Evolutionary conservation across 2,113 vertebrate genomes (phyloP), one percentile per base, ranked within the genome.

Genomic region (Sclerurus mexicanus): DNA sequence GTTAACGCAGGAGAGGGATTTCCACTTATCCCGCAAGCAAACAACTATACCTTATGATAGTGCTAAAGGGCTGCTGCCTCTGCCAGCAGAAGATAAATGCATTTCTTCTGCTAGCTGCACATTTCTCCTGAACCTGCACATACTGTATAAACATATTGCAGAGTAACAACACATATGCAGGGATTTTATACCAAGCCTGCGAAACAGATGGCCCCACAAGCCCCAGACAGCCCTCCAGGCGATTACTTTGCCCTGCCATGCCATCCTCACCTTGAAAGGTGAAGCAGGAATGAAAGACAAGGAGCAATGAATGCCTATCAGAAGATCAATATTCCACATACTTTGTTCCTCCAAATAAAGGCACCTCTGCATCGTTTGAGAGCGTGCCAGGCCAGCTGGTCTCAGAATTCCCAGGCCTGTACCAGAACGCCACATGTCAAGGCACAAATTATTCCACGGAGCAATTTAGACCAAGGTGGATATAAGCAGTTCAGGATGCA

Each of bases 141-240:
- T 40, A 22, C 73, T 67, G 37, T 31, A 55, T 31, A 79, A 91
- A 77, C 88, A 49, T 50, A 89, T 3, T 72, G 74, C 14, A 52
- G 62, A 85, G 47, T 55, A 91, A 73, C 80, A 87, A 69, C 15
- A 6, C 76, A 47, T 33, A 85, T 12, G 71, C 59, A 94, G 40
- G 35, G 89, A 64, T 33, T 56, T 79, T 77, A 46, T 31, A 52
- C 7, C 66, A 87, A 80, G 47, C 58, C 75, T 86, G 68, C 8
- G 19, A 84, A 87, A 58, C 87, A 87, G 89, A 96, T 71, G 91
- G 77, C 25, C 96, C 87, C 46, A 81, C 22, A 80, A 90, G 73
- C 44, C 87, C 67, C 67, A 85, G 52, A 67, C 56, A 58, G n/a
- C 78, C 52, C 64, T 56, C 42, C 74, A 66, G 58, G n/a, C 0